Base-by-base conservation (phyloP, 2,888 invertebrate genomes). In the Cephus rjabovi region DNA sequence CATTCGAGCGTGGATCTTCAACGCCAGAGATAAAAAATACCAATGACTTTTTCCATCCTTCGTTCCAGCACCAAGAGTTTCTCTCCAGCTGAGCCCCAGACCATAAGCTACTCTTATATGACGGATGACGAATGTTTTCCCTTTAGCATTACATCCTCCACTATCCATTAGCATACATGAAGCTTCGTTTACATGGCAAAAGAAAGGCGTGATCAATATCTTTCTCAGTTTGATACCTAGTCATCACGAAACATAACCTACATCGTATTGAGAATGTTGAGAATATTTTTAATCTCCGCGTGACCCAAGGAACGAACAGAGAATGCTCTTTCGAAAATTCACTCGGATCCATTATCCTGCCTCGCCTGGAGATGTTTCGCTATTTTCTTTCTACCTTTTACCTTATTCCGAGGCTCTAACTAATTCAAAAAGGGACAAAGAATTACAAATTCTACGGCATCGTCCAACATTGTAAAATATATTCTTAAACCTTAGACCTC, bases 121-220 rank as follows among this genome's bases (percentile, higher is more conserved):
- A 78, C 76, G 76, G 75, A 76, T 76, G 78, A 78, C 75, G 75
- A 78, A 76, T 78, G 78, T 78, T 78, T 75, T 76, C 69, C 69
- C 73, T 37, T 34, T 75, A 31, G 35, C 56, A 9, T 56, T 56
- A 23, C 23, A 56, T 23, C 73, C 34, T 31, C 30, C 37, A 71
- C 35, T 69, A 78, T 78, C 68, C 78, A 76, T 78, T 78, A 76
- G 34, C 73, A 68, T 75, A 73, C 76, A 68, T 69, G 68, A 78
- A 71, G 75, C 37, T 56, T 78, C 71, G 75, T 78, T 78, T 75
- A 75, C 78, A 76, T 78, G 75, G 68, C 78, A 69, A 33, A 73
- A 68, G 31, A 30, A 75, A n/a, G 33, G 34, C 34, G 4, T 23
- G 71, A 71, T 71, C 71, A n/a, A 71, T 71, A 71, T 71, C 34